Conservation (phyloP, 2,797 vertebrate genomes). For the Mycteria americana region DNA sequence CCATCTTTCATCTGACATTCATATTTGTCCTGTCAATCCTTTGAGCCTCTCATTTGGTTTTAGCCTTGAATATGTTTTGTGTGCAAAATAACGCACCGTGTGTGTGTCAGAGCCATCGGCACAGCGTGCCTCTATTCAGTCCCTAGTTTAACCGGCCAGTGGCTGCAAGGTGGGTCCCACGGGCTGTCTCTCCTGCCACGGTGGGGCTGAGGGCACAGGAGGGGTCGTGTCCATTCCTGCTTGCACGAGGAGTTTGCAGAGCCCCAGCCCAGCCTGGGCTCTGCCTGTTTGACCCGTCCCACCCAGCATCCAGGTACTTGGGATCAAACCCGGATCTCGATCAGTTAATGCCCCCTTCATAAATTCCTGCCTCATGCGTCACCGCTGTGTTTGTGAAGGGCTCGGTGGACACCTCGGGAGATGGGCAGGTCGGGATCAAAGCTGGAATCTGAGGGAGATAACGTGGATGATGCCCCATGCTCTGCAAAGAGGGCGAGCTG, state of each 20-base stretch:
- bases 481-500: neutral
- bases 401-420: neutral
- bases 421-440: conserved; percentile 29
- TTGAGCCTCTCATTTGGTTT: neutral
- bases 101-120: neutral
- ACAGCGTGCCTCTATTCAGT: neutral
- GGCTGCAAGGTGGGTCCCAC: neutral
- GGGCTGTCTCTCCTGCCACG: neutral
- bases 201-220: neutral
- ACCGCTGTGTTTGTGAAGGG: conserved; percentile 20
- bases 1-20: neutral
- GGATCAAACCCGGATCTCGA: neutral
- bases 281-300: neutral
- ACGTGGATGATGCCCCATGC: neutral
- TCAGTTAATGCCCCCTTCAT: conserved; percentile 5
- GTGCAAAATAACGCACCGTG: neutral
- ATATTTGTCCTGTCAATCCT: neutral
- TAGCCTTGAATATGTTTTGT: neutral
- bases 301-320: neutral
- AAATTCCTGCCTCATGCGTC: conserved; percentile 35
- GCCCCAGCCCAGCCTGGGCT: neutral
- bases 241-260: neutral
- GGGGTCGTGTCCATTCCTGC: neutral
- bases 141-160: neutral
- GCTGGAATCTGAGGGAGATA: conserved; percentile 1